These are phyloP conservation scores for Pseudomyrmex flavicornis DNA, from an alignment of 1,140 invertebrate species.

Conservation along the genomic window DNA sequence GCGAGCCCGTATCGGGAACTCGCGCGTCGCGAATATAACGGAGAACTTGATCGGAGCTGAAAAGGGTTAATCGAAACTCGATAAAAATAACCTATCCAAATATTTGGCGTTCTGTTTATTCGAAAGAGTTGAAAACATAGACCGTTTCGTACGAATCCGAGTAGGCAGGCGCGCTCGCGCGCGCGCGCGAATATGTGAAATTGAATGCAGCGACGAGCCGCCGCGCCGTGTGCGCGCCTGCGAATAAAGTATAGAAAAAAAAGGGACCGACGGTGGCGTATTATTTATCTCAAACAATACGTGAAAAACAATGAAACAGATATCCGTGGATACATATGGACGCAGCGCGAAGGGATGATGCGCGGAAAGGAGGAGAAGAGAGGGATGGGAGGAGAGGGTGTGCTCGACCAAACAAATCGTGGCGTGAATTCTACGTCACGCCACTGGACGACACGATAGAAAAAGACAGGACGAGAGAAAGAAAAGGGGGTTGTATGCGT, in stretches of 20 bases:
- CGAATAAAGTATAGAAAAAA: conserved; percentile 58
- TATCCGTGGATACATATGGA: conserved; percentile 58
- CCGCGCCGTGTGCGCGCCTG: conserved; percentile 25
- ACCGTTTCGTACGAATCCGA: conserved; percentile 17
- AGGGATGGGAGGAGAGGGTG: not conserved
- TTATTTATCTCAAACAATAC: conserved; percentile 66
- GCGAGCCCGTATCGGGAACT: conserved; percentile 13
- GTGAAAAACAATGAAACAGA: conserved; percentile 66
- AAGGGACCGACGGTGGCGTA: conserved; percentile 49
- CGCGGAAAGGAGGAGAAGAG: not conserved
- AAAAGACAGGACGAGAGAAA: conserved; percentile 6
- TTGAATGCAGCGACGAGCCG: conserved; percentile 49
- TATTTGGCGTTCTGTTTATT: conserved; percentile 55
- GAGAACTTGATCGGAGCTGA: conserved; percentile 45
- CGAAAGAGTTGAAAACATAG: conserved; percentile 49
- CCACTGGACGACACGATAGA: not conserved
- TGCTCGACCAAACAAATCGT: conserved; percentile 57
- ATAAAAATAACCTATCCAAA: conserved; percentile 56
- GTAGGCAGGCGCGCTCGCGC: conserved; percentile 2
- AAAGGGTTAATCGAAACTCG: conserved; percentile 60
- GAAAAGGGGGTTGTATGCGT: not conserved
- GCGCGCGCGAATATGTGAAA: conserved; percentile 30
- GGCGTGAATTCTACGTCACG: conserved; percentile 61
- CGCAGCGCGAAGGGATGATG: conserved; percentile 44
- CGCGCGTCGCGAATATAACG: conserved; percentile 2